These are phyloP conservation scores for Thereva unica DNA, from an alignment of 2,888 invertebrate species.

Conservation along the genomic window DNA sequence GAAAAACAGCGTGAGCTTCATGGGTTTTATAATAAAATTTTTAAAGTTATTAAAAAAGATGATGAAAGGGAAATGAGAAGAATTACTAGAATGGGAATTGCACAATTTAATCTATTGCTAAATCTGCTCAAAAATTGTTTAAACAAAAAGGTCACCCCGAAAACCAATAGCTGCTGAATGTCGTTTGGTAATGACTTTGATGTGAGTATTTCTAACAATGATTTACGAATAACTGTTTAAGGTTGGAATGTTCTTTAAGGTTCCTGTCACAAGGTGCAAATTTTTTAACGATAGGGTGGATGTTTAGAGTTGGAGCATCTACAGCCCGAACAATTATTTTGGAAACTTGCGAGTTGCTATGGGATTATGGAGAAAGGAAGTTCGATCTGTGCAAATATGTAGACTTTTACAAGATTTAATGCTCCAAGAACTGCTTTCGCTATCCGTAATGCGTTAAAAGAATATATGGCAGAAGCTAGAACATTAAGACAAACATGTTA, in stretches of 20 bases:
- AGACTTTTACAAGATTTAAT: no score
- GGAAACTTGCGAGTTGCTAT: neutral
- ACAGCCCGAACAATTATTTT: neutral
- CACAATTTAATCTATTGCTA: no score
- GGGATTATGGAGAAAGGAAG: neutral
- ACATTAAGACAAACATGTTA: no score
- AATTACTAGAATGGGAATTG: no score
- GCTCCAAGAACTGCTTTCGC: no score
- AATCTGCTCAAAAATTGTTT: neutral
- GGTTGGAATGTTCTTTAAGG: neutral
- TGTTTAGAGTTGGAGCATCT: slow-evolving; percentile 1
- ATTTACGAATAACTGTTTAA: neutral
- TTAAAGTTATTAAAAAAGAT: no score
- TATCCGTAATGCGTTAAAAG: no score
- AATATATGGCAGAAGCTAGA: no score
- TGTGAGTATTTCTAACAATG: no score
- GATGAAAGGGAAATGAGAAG: no score
- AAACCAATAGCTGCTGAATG: slow-evolving; percentile 1
- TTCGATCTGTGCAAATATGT: neutral
- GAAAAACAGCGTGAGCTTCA: no score
- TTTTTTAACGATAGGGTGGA: neutral
- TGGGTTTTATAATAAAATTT: no score
- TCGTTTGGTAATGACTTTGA: slow-evolving; percentile 2
- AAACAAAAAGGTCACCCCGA: neutral
- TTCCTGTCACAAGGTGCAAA: neutral